Base-by-base conservation (phyloP, 2,888 invertebrate species). In the Aphrophora alni region DNA sequence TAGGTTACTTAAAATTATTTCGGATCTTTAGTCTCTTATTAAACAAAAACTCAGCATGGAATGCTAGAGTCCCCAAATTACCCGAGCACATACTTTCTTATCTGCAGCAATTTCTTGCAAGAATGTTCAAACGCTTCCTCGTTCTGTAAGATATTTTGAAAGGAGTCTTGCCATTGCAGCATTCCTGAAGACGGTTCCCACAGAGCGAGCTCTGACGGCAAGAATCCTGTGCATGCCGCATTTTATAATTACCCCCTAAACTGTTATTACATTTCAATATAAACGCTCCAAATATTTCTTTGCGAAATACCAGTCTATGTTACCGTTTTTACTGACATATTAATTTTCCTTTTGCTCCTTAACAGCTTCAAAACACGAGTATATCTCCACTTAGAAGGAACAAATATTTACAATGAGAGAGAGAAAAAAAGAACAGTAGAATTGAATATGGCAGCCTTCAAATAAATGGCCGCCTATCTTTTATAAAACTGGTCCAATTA, bases 261-360 rank as follows among this genome's bases (percentile, higher is more conserved):
- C 76, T 76, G 76, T 76, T 76, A 76, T 76, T 51, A 76, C 76
- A 76, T 76, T 76, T 76, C 76, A 76, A 76, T 76, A 76, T 33
- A 73, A 73, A 73, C 73, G 28, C 73, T 73, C 73, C 28, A 73
- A 33, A 26, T 27, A 73, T 51, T 70, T 38, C 21, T 71, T 14
- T 12, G 44, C 44, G 14, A 44, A 44, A 44, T 44, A 2, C 44
- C 44, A 14, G 14, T 44, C 44, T 44, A 44, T 44, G 10, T 7
- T 2, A 10, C 44, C 14, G 14, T 44, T 44, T 44, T 44, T 44
- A 44, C 33, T 33, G 33, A 33, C 44, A 17, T 44, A 44, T 44
- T 44, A 44, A 44, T 44, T 44, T 17, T 12, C 14, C 33, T 8
- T 8, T 8, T 3, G 33, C 33, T 8, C 14, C 14, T 14, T 44